phyloP scores from a whole-genome alignment of 2,888 invertebrate species.

The Autographa gamma region DNA sequence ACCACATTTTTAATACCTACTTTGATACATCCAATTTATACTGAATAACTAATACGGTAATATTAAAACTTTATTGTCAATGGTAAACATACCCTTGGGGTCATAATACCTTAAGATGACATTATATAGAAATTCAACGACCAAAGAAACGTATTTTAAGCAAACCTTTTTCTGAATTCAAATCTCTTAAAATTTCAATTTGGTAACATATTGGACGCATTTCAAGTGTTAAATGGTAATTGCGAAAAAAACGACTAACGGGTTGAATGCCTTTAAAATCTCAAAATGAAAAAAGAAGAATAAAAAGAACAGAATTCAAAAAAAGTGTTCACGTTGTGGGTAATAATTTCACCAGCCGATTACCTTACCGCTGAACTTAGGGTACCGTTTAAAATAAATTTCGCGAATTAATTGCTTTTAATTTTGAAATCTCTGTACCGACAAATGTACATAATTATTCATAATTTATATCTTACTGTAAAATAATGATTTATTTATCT shows the following conservation, averaged over 20 bases:
- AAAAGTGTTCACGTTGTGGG: not conserved
- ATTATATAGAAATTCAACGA: not conserved
- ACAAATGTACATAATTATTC: no score
- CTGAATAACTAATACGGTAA: not conserved
- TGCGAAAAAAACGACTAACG: not conserved
- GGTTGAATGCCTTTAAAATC: slow-evolving; percentile 1
- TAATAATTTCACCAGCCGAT: slow-evolving; percentile 3
- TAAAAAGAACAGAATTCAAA: not conserved
- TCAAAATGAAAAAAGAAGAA: not conserved
- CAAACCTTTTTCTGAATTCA: not conserved
- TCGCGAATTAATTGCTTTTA: not conserved
- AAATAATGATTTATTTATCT: no score
- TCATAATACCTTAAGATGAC: not conserved
- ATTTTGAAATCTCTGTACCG: no score
- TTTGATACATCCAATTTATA: not conserved
- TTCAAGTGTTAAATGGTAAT: slow-evolving; percentile 5
- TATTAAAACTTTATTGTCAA: not conserved
- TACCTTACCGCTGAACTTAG: not conserved
- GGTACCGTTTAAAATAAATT: not conserved
- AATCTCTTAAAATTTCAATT: slow-evolving; percentile 1
- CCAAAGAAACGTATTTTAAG: not conserved
- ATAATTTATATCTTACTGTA: no score
- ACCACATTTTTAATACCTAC: no score
- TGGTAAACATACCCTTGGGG: not conserved
- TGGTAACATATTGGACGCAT: not conserved